Evolutionary conservation across 2,113 vertebrate species (phyloP).

Genomic region (Acanthochromis polyacanthus): DNA sequence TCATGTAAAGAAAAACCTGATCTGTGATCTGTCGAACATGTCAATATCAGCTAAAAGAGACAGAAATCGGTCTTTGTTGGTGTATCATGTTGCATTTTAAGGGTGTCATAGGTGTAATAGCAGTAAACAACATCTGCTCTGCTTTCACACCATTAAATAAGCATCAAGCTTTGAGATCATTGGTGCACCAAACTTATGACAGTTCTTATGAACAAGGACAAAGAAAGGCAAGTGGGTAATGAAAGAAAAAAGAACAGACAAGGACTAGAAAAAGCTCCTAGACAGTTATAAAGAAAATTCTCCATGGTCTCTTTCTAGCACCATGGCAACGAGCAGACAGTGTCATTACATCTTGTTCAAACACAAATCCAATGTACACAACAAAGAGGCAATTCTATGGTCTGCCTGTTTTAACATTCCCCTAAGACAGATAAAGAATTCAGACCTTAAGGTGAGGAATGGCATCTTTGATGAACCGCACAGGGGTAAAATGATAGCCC

Average conservation of each 20-base stretch:
- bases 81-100: neutral
- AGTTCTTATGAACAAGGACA: conserved; percentile 19
- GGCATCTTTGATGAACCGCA: conserved; percentile 59
- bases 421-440: conserved; percentile 58
- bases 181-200: conserved; percentile 29
- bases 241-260: conserved; percentile 28
- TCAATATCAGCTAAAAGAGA: neutral
- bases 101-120: neutral
- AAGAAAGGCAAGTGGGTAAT: conserved; percentile 13
- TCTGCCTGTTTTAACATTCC: conserved; percentile 64
- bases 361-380: conserved; percentile 66
- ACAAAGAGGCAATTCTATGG: conserved; percentile 65
- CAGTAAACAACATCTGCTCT: conserved; percentile 14
- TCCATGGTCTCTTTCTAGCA: conserved; percentile 34
- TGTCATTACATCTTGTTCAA: conserved; percentile 66
- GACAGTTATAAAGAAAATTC: conserved; percentile 17
- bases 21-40: neutral
- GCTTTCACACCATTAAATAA: conserved; percentile 22
- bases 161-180: conserved; percentile 16
- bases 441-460: conserved; percentile 58
- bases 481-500: conserved; percentile 49
- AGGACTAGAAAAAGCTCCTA: conserved; percentile 28
- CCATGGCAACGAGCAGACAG: conserved; percentile 59
- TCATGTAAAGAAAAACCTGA: neutral
- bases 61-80: neutral